Evolutionary conservation across 2,888 invertebrate species (phyloP), one percentile per base, ranked within the genome.

Genomic region (Sipha maydis): DNA sequence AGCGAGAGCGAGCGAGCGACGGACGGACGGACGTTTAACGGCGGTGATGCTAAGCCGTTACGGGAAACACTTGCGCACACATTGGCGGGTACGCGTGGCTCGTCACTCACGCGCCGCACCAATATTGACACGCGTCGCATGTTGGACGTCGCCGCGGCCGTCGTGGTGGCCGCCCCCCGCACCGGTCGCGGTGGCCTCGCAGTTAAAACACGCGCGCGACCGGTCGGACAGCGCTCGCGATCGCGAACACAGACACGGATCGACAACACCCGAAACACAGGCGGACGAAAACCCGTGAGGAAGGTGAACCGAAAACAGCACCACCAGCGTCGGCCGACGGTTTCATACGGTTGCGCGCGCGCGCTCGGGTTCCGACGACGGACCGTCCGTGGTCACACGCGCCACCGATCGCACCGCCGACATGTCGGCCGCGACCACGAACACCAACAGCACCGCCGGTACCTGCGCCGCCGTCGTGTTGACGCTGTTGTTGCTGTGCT

Each of bases 201-300:
- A 69, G 69, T 69, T 69, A n/a, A 69, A 69, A 69, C 69, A 69
- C 69, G 73, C 4, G 73, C 28, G n/a, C 28, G 69, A 71, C 73
- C 31, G 34, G 17, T 31, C 31, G 11, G 73, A 25, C 9, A 25
- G 28, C 69, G 28, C 8, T n/a, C 69, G n/a, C 0, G n/a, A n/a
- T n/a, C n/a, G n/a, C n/a, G n/a, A n/a, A n/a, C n/a, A n/a, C n/a
- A n/a, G n/a, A n/a, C n/a, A n/a, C n/a, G n/a, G n/a, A n/a, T n/a
- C n/a, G n/a, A n/a, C n/a, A n/a, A n/a, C n/a, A n/a, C n/a, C n/a
- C n/a, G n/a, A n/a, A n/a, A n/a, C n/a, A n/a, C n/a, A n/a, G n/a
- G n/a, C n/a, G n/a, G n/a, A n/a, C n/a, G n/a, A n/a, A n/a, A n/a
- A n/a, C n/a, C n/a, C n/a, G n/a, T n/a, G n/a, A n/a, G n/a, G n/a